Base-by-base conservation (phyloP, 2,888 invertebrate species). In the Malthinus flaveolus region DNA sequence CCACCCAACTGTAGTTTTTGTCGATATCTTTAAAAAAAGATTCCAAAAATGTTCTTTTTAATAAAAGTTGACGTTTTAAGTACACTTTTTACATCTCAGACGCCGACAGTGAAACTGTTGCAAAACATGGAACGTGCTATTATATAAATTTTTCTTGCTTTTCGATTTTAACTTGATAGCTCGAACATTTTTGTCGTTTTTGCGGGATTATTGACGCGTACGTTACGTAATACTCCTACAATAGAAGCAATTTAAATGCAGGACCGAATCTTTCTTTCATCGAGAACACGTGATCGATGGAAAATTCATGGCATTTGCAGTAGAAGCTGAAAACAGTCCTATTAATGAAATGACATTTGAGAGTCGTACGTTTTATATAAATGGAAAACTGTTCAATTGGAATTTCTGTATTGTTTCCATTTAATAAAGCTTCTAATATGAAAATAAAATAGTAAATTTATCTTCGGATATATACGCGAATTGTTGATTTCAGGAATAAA, bases 181-280 rank as follows among this genome's bases (percentile, higher is more conserved):
- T 11, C 15, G 34, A 33, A 55, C 48, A 59, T 55, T 59, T 59
- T 56, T 56, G 47, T 47, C 51, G 47, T 59, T 53, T 59, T 55
- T 51, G 34, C 35, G 35, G 56, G 37, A 50, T 59, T 59, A 59
- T 59, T 56, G 59, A 59, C 51, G 31, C 31, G 59, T 59, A 56
- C 59, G 59, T 55, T 59, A 59, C 55, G 59, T 59, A 59, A 59
- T 59, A 49, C 53, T 35, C 33, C 52, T 44, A 61, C 61, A 61
- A 57, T 61, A 49, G 53, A 53, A 57, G 56, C 61, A 61, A 56
- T 61, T 61, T 61, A 61, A 61, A 61, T 61, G 61, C 61, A 57
- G 61, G 48, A 54, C 61, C 57, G 57, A 61, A 61, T 57, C 61
- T 57, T 57, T 57, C 59, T 54, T 61, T 60, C 60, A 53, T 61